These are phyloP conservation scores for Channa striata DNA, from an alignment of 2,797 vertebrate genomes.

Conservation along the genomic window DNA sequence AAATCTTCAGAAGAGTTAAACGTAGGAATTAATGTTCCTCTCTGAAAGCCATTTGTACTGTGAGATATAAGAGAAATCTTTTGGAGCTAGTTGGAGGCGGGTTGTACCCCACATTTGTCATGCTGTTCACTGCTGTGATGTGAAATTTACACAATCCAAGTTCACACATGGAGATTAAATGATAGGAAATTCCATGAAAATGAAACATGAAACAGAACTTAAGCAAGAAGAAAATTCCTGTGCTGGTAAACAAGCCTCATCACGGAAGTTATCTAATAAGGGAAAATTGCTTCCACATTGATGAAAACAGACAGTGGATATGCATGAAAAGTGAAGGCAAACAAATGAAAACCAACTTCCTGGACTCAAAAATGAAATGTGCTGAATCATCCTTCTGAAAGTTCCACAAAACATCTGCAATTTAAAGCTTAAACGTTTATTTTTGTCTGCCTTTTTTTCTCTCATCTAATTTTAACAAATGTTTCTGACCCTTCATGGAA, in stretches of 20 bases:
- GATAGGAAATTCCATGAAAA: neutral
- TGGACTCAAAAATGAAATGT: neutral
- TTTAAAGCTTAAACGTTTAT: no score
- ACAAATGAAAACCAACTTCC: neutral
- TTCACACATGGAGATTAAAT: no score
- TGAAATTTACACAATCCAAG: no score
- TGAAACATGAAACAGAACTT: no score
- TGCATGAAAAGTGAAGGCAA: neutral
- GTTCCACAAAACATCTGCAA: neutral
- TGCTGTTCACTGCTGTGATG: no score
- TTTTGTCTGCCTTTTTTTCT: no score
- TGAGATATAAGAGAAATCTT: no score
- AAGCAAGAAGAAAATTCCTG: neutral
- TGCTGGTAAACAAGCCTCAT: no score
- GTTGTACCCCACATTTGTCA: no score
- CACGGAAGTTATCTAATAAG: neutral
- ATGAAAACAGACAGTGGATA: neutral
- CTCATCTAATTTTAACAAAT: no score
- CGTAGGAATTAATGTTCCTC: neutral
- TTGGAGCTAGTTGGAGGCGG: no score
- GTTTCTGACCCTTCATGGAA: no score
- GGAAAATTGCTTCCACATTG: neutral
- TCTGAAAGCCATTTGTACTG: neutral
- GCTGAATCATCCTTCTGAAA: neutral
- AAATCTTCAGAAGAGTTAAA: neutral